phyloP scores from a whole-genome alignment of 2,113 vertebrate genomes.

The Sarotherodon lohbergeri region DNA sequence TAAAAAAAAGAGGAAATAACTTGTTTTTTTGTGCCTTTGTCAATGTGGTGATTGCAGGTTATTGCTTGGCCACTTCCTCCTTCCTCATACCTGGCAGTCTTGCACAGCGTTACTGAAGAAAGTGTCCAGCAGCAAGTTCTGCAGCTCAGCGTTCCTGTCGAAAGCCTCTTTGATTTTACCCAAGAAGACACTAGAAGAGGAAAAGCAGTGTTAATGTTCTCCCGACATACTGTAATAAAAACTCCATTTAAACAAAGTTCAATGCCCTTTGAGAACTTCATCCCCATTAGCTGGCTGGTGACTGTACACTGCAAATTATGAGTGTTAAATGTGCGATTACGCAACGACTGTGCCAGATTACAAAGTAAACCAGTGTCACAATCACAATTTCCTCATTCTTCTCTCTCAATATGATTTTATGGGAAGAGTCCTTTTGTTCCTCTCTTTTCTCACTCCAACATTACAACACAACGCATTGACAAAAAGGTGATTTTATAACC shows the following conservation, averaged over 20 bases:
- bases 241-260: not conserved
- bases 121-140: conserved; percentile 86
- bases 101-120: conserved; percentile 89
- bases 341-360: not conserved
- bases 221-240: not conserved
- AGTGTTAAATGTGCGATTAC: not conserved
- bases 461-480: not conserved
- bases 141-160: conserved; percentile 81
- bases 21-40: not conserved
- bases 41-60: conserved; percentile 9
- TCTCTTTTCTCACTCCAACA: not conserved
- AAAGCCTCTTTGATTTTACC: conserved; percentile 97
- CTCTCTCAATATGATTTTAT: not conserved
- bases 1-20: conserved; percentile 17
- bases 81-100: conserved; percentile 84
- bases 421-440: not conserved
- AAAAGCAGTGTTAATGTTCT: not conserved
- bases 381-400: conserved; percentile 30
- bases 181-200: conserved; percentile 83
- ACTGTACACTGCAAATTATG: not conserved
- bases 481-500: not conserved
- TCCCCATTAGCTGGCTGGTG: not conserved
- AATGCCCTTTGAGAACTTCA: not conserved
- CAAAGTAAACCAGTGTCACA: conserved; percentile 16
- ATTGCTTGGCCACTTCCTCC: conserved; percentile 19